A percentile compares a stretch with the other conserved stretches of the same genome.
Conservation (phyloP, 2,797 vertebrate species). For the Anguilla pacifica region DNA sequence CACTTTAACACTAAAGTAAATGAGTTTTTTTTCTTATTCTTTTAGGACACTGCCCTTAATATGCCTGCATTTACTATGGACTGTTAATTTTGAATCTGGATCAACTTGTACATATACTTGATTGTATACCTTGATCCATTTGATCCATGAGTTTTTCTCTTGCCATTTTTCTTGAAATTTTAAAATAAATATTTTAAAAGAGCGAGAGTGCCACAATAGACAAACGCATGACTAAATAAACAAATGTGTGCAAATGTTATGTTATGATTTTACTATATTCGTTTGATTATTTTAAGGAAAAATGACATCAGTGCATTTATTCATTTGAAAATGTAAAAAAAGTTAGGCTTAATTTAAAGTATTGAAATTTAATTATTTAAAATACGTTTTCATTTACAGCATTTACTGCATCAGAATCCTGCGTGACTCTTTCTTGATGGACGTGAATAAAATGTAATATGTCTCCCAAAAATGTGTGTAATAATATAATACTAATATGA, state of each 20-base stretch:
- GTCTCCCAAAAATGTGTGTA: background rate
- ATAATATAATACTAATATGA: too few species aligned
- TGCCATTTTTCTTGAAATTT: background rate
- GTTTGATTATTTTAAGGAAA: background rate
- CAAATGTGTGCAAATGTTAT: background rate
- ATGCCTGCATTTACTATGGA: background rate
- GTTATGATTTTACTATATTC: background rate
- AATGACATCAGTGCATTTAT: background rate
- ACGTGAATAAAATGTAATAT: background rate
- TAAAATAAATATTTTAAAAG: background rate
- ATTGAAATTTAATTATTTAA: background rate
- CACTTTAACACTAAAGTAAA: background rate
- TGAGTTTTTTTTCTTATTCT: too few species aligned
- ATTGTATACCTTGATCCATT: too few species aligned
- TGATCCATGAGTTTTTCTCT: too few species aligned
- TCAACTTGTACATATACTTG: background rate
- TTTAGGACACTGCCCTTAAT: too few species aligned
- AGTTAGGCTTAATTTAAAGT: background rate
- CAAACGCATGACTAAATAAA: background rate
- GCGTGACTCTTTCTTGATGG: background rate
- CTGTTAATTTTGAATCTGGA: background rate
- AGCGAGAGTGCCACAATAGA: background rate
- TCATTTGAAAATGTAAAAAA: background rate
- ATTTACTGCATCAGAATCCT: background rate
- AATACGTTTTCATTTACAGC: background rate